Conservation (phyloP, 2,113 vertebrate species). For the Nothobranchius furzeri region DNA sequence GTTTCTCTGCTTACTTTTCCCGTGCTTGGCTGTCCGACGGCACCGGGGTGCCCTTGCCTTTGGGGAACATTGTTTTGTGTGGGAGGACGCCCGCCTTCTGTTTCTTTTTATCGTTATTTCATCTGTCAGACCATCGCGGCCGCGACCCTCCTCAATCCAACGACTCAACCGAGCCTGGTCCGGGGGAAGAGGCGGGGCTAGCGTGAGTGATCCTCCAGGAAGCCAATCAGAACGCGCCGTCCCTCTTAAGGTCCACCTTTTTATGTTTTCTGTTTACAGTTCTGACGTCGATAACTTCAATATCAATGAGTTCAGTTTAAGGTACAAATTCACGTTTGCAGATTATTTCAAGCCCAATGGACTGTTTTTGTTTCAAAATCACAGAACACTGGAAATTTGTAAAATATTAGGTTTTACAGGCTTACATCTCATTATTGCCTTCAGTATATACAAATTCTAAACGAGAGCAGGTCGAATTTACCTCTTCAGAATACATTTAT, state of each 20-base stretch:
- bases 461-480: too few relatives aligned
- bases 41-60: constrained; percentile 95
- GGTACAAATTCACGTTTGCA: constrained; percentile 2
- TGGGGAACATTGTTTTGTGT: constrained; percentile 89
- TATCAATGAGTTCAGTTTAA: constrained; percentile 16
- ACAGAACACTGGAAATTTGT: background rate
- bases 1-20: constrained; percentile 88
- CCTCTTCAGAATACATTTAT: too few relatives aligned
- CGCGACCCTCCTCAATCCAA: constrained; percentile 77
- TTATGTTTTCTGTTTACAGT: constrained; percentile 30
- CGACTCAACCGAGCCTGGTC: constrained; percentile 85
- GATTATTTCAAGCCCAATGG: too few relatives aligned
- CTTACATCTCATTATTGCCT: too few relatives aligned
- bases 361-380: background rate
- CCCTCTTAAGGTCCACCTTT: constrained; percentile 45
- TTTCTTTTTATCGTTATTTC: constrained; percentile 79
- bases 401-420: too few relatives aligned
- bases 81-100: constrained; percentile 76
- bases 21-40: constrained; percentile 94
- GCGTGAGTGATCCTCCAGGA: constrained; percentile 45
- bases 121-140: constrained; percentile 90
- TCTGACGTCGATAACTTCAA: constrained; percentile 35
- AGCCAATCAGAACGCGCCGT: constrained; percentile 62
- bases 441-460: too few relatives aligned
- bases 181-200: constrained; percentile 70